Conservation (phyloP, 2,113 vertebrate species). For the Parus major region DNA sequence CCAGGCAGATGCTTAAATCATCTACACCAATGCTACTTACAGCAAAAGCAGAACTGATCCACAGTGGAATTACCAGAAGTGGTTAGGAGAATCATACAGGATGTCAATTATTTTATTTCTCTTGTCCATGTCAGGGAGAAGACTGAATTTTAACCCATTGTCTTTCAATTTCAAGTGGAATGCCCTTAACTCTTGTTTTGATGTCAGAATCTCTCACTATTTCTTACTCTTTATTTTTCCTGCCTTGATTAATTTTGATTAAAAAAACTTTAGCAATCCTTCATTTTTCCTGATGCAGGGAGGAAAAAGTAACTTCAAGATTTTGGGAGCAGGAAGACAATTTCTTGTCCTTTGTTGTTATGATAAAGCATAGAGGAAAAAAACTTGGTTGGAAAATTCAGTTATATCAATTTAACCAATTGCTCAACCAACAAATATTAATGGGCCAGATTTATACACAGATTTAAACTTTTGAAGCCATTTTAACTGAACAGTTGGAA, state of each 20-base stretch:
- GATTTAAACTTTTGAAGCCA: background rate
- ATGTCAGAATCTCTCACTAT: background rate
- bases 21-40: rapidly evolving
- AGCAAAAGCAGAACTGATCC: background rate
- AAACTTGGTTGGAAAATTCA: background rate
- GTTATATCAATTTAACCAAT: background rate
- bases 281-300: background rate
- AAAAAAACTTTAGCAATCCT: background rate
- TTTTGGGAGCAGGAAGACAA: background rate
- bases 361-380: background rate
- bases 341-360: background rate
- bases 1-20: background rate
- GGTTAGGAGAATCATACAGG: background rate
- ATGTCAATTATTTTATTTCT: background rate
- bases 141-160: background rate
- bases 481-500: background rate
- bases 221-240: background rate
- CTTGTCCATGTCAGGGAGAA: background rate
- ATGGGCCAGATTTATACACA: background rate
- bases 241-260: background rate
- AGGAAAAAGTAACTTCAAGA: background rate
- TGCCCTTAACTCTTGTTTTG: background rate
- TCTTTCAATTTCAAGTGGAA: background rate
- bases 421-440: background rate
- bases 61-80: background rate